Evolutionary conservation across 2,888 invertebrate genomes (phyloP).

Genomic region (Himalopsyche anomala): DNA sequence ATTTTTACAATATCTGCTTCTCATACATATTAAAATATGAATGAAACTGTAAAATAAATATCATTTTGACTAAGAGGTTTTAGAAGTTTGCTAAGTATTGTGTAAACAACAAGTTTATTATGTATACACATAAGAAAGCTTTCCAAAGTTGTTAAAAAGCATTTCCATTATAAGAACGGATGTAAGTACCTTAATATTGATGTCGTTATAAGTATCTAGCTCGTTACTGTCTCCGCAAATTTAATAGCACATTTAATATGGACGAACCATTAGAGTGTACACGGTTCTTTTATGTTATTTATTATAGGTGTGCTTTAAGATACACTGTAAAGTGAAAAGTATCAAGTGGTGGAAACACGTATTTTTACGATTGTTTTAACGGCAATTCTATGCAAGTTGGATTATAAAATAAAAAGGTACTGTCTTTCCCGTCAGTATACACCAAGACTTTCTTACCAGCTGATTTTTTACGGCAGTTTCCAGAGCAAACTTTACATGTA

Average conservation of each 20-base stretch:
- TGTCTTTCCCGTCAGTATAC: too few relatives aligned
- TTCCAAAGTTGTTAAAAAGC: neutral
- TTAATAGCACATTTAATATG: slow-evolving; percentile 10
- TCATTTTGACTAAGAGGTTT: neutral
- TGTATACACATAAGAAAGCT: slow-evolving; percentile 5
- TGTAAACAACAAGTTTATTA: neutral
- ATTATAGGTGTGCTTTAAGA: neutral
- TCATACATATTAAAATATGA: too few relatives aligned
- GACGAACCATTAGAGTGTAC: neutral
- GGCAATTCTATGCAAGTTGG: neutral
- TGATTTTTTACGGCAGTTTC: too few relatives aligned
- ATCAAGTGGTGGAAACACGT: slow-evolving; percentile 2
- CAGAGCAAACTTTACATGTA: too few relatives aligned
- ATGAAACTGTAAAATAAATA: neutral
- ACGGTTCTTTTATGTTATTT: neutral
- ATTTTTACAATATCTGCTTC: too few relatives aligned
- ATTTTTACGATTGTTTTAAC: neutral
- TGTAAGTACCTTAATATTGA: neutral
- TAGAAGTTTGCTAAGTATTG: neutral
- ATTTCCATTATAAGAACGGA: neutral
- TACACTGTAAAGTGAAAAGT: slow-evolving; percentile 1
- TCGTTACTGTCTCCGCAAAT: neutral
- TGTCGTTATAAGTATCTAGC: slow-evolving; percentile 13
- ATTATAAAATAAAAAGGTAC: neutral
- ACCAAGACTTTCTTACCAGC: too few relatives aligned